phyloP scores from a whole-genome alignment of 2,797 vertebrate genomes.

The Aselliscus stoliczkanus region DNA sequence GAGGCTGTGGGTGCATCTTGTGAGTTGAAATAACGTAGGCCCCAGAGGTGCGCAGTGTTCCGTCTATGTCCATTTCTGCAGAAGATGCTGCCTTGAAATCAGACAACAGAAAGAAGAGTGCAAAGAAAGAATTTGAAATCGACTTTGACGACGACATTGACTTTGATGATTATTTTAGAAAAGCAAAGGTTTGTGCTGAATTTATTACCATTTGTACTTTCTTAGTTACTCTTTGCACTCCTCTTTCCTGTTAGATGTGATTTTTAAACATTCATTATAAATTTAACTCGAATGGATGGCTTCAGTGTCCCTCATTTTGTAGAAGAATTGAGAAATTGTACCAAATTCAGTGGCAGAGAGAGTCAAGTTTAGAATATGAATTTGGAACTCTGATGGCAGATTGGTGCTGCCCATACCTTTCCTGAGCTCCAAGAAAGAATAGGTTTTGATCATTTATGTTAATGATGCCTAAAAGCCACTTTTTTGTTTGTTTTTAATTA shows the following conservation, averaged over 20 bases:
- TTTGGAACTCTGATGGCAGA: neutral
- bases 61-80: slow-evolving; percentile 41
- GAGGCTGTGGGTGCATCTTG: neutral
- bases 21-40: neutral
- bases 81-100: neutral
- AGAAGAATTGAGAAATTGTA: neutral
- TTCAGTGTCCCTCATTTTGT: neutral
- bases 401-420: neutral
- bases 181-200: slow-evolving; percentile 86
- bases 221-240: neutral
- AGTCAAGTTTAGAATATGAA: neutral
- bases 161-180: slow-evolving; percentile 87
- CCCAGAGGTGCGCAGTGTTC: neutral
- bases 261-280: neutral
- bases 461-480: neutral
- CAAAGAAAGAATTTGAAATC: slow-evolving; percentile 88
- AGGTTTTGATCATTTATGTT: neutral
- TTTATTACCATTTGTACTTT: neutral
- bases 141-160: slow-evolving; percentile 89
- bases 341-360: neutral
- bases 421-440: neutral
- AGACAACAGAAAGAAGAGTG: slow-evolving; percentile 80
- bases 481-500: neutral
- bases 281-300: neutral
- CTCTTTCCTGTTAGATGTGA: neutral